Conservation (phyloP, 2,797 vertebrate species). For the Trematomus bernacchii region DNA sequence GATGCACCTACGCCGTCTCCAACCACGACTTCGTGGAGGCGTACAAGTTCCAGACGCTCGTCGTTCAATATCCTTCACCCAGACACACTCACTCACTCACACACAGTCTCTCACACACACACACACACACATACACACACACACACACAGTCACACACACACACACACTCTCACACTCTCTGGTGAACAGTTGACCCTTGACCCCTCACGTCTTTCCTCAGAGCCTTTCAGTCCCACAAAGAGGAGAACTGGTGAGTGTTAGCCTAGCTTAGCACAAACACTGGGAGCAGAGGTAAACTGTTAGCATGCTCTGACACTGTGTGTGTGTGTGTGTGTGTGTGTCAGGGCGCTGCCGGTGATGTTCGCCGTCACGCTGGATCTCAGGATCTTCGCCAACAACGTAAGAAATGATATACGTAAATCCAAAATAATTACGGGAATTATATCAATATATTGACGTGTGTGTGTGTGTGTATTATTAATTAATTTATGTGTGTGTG, state of each 20-base stretch:
- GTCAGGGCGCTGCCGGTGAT: slow-evolving; percentile 94
- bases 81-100: no score
- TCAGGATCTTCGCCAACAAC: slow-evolving; percentile 95
- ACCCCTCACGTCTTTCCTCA: slow-evolving; percentile 90
- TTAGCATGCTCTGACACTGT: background rate
- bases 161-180: no score
- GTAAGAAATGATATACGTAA: slow-evolving; percentile 80
- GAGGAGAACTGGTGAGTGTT: slow-evolving; percentile 96
- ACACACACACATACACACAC: no score
- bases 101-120: no score
- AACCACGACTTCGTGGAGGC: slow-evolving; percentile 98
- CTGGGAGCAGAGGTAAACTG: background rate
- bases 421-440: no score
- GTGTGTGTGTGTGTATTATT: no score
- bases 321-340: background rate
- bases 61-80: slow-evolving; percentile 95
- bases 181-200: slow-evolving; percentile 72
- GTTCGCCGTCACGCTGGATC: slow-evolving; percentile 94
- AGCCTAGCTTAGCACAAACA: slow-evolving; percentile 6
- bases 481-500: background rate
- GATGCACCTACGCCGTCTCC: slow-evolving; percentile 92
- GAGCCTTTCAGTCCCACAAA: slow-evolving; percentile 94
- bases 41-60: slow-evolving; percentile 96
- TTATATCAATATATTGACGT: no score
- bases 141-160: no score